Base-by-base conservation (phyloP, 1,140 invertebrate species). In the Neodiprion virginianus region DNA sequence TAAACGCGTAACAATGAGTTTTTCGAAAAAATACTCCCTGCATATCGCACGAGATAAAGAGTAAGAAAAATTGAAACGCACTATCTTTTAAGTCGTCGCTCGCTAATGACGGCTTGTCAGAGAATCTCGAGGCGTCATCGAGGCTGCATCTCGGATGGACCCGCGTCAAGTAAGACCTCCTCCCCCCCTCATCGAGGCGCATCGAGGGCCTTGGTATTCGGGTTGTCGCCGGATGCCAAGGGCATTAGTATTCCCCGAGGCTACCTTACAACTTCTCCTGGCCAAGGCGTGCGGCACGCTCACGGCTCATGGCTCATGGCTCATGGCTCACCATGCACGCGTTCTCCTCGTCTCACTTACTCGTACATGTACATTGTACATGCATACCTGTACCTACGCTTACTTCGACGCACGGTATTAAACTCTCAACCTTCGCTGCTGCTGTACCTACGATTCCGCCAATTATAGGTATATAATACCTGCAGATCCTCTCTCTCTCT, bases 241-340 rank as follows among this genome's bases (percentile, higher is more conserved):
- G 77, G 75, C 75, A 79, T 80, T 80, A 80, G 79, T 80, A 80
- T 79, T 77, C 74, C 75, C 61, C 71, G 70, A 76, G 74, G 72
- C 70, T 71, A 48, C 48, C 70, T 71, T 79, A 69, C 70, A 72
- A 69, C 71, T 68, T 67, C 21, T 68, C 71, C 73, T 53, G 48
- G n/a, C 50, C 72, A 17, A 61, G 53, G 53, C 53, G 53, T 61
- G 53, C 53, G 53, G 53, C 50, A 53, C 50, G 50, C 53, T 61
- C 53, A 61, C 8, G 53, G 53, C 69, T 70, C 67, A 68, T 49
- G 68, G 61, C 28, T 65, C 68, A 53, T 49, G 68, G 61, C 28
- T 65, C 68, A 53, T 74, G 28, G 28, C 69, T 65, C 49, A 28
- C 70, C 49, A 48, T 9, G 17, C 67, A 40, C 68, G 14, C 68